Evolutionary conservation across 1,140 invertebrate genomes (phyloP), one percentile per base, ranked within the genome.

Genomic region (Eueides isabella): DNA sequence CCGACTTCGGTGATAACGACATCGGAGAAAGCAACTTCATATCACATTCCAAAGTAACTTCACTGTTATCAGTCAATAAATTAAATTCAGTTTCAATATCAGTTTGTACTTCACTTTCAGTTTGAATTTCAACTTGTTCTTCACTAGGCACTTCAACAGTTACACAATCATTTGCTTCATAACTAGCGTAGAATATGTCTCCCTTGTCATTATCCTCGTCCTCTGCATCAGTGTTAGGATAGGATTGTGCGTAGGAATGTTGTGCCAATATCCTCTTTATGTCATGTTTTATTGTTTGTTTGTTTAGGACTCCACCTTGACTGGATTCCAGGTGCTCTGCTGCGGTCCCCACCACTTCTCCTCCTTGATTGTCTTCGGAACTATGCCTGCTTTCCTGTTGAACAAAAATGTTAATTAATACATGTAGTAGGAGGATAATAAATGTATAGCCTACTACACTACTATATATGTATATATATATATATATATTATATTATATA

Each of bases 271-370:
- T 94, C 81, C 90, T 92, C 85, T 93, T 80, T n/a, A 93, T 85
- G 67, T 93, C 89, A 71, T 92, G 91, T 77, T 91, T 93, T 30
- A 87, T 79, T 77, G 87, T 77, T n/a, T n/a, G n/a, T n/a, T n/a
- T n/a, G 33, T 71, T 83, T 89, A 93, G 29, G 83, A 87, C 75
- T 84, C 78, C 91, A 95, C 94, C 81, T 96, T 95, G 75, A 96
- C 91, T 75, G 96, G 96, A 85, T 97, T 97, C 97, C 96, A 97
- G 82, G 92, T 95, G 90, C 95, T 96, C 90, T 97, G 96, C 85
- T 96, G 96, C 64, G 95, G 95, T 29, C 96, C 96, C 97, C 96
- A 97, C 96, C 96, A 97, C 78, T 96, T 94, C 71, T 91, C 78
- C 38, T 91, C 83, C 80, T 92, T 91, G 61, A 92, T 78, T 28